Base-by-base conservation (phyloP, 2,888 invertebrate species). In the Cosmorhoe ocellata region DNA sequence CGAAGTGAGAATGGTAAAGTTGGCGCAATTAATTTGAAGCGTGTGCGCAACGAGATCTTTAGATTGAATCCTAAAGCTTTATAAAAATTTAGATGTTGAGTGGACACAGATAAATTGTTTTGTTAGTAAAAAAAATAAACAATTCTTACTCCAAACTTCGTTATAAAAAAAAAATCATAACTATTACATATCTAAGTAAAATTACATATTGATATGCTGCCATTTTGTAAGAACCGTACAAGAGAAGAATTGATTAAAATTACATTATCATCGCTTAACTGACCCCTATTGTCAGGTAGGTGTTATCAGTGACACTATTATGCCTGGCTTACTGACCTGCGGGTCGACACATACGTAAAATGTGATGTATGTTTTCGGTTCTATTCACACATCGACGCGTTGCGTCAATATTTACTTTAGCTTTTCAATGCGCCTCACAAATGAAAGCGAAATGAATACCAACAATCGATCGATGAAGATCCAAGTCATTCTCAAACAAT, bases 351-450 rank as follows among this genome's bases (percentile, higher is more conserved):
- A 6, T 26, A 59, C 52, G 61, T 56, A 39, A 63, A 24, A 56
- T 59, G 53, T 49, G 55, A 67, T 64, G 63, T 67, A 66, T 68
- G 66, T 70, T 74, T 71, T 67, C 71, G 67, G 70, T 74, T 64
- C 71, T 66, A 77, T 79, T 73, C 74, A 74, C 74, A 70, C 67
- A 59, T 59, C 66, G 68, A 74, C 71, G 69, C 60, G 69, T 76
- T 74, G 64, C 65, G 68, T 78, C 77, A 81, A 84, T 79, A 79
- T 84, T 80, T 76, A 79, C 73, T 63, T 69, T 71, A 69, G 67
- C 69, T 71, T 75, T 75, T 76, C 73, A 72, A 76, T 73, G 68
- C 66, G 49, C 38, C 58, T 56, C 61, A 58, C 54, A 63, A 50
- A 56, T 68, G 71, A 79, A 78, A 80, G 71, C 58, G 71, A 74